Evolutionary conservation across 2,797 vertebrate species (phyloP).

Genomic region (Lagorchestes hirsutus): DNA sequence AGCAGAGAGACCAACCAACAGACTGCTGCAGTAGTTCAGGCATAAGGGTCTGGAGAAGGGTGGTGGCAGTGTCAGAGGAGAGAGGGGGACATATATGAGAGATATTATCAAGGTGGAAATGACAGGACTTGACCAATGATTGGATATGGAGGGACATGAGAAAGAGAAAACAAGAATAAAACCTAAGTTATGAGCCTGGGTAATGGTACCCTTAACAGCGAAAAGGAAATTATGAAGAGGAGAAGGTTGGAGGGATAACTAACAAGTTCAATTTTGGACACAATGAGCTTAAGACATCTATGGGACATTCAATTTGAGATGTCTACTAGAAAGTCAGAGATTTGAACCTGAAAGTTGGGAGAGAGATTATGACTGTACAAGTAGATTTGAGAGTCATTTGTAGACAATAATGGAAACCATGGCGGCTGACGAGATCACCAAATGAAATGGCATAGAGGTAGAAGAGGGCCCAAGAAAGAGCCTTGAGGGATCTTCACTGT

Average conservation of each 20-base stretch:
- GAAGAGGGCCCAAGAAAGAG: not conserved
- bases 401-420: not conserved
- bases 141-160: not conserved
- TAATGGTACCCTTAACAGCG: not conserved
- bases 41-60: not conserved
- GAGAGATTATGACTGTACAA: not conserved
- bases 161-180: not conserved
- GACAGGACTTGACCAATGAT: not conserved
- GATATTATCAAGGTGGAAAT: not conserved
- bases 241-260: not conserved
- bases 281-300: not conserved
- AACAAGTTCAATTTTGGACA: not conserved
- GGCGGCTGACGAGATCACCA: not conserved
- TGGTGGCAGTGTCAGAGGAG: not conserved
- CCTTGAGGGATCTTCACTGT: not conserved
- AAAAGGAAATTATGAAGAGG: not conserved
- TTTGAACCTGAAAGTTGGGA: not conserved
- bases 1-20: not conserved
- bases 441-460: not conserved
- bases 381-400: not conserved
- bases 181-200: not conserved
- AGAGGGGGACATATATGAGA: not conserved
- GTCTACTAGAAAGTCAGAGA: not conserved
- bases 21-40: not conserved
- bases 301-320: not conserved